Percentiles rank a stretch among this genome's conserved stretches.
phyloP scores from a whole-genome alignment of 2,888 invertebrate genomes.

The Myopa testacea region DNA sequence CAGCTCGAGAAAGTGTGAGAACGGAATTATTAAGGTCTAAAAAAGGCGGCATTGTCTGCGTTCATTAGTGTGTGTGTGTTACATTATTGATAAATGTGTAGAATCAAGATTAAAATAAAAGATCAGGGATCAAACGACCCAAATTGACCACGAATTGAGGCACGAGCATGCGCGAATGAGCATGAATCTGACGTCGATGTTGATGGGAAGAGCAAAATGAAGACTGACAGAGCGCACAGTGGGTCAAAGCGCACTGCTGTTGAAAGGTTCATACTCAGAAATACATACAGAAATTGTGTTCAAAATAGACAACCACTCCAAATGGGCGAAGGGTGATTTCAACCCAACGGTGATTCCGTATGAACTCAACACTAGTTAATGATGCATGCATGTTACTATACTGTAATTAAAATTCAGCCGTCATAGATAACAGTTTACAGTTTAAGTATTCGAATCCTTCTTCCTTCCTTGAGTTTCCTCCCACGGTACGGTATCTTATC shows the following conservation, averaged over 20 bases:
- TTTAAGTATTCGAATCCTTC: too few relatives aligned
- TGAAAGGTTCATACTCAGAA: neutral
- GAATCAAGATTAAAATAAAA: slow-evolving; percentile 8
- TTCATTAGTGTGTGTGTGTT: neutral
- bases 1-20: slow-evolving; percentile 40
- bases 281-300: neutral
- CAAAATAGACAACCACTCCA: too few relatives aligned
- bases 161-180: slow-evolving; percentile 38
- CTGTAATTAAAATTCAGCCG: too few relatives aligned
- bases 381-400: too few relatives aligned
- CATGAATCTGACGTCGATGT: slow-evolving; percentile 1
- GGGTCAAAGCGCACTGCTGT: neutral
- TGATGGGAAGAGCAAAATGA: slow-evolving; percentile 15
- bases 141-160: slow-evolving; percentile 32
- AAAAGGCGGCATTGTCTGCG: slow-evolving; percentile 17
- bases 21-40: slow-evolving; percentile 34
- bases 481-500: slow-evolving; percentile 26
- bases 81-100: slow-evolving; percentile 8
- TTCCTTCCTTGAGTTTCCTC: too few relatives aligned
- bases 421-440: too few relatives aligned
- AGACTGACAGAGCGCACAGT: slow-evolving; percentile 20
- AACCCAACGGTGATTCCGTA: too few relatives aligned
- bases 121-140: slow-evolving; percentile 35
- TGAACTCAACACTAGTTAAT: too few relatives aligned
- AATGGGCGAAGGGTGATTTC: too few relatives aligned